Conservation (phyloP, 2,113 vertebrate species). For the Channa argus region DNA sequence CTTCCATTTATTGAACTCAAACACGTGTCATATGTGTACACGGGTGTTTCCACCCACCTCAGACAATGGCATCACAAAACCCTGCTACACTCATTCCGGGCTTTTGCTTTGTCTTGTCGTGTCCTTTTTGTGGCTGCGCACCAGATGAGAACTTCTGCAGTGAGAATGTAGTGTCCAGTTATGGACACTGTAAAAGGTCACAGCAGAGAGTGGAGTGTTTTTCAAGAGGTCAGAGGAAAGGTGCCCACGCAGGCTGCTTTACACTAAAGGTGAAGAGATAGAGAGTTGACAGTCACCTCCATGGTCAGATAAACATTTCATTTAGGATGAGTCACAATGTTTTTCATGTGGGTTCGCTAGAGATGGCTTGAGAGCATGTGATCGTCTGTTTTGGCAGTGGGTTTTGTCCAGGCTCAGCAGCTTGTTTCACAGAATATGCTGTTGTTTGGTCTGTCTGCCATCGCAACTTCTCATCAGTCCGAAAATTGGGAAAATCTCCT, state of each 20-base stretch:
- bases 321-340: slow-evolving; percentile 77
- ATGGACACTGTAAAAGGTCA: not conserved
- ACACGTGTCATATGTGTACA: slow-evolving; percentile 42
- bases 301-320: slow-evolving; percentile 77
- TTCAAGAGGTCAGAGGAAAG: slow-evolving; percentile 27
- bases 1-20: slow-evolving; percentile 54
- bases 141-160: slow-evolving; percentile 46
- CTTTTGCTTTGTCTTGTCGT: slow-evolving; percentile 52
- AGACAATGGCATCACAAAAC: slow-evolving; percentile 36
- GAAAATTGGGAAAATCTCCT: slow-evolving; percentile 30
- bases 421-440: slow-evolving; percentile 26
- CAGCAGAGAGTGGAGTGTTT: slow-evolving; percentile 27
- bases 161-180: slow-evolving; percentile 17
- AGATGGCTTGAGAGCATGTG: slow-evolving; percentile 50
- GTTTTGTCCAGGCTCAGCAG: slow-evolving; percentile 37
- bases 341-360: slow-evolving; percentile 62
- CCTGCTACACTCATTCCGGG: slow-evolving; percentile 29
- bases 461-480: slow-evolving; percentile 40
- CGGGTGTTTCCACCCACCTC: slow-evolving; percentile 48
- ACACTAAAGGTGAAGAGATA: slow-evolving; percentile 35
- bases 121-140: slow-evolving; percentile 35
- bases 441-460: slow-evolving; percentile 12
- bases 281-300: slow-evolving; percentile 54
- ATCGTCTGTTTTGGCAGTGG: slow-evolving; percentile 57
- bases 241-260: slow-evolving; percentile 29